Evolutionary conservation across 2,113 vertebrate genomes (phyloP).

Genomic region (Vulpes vulpes): DNA sequence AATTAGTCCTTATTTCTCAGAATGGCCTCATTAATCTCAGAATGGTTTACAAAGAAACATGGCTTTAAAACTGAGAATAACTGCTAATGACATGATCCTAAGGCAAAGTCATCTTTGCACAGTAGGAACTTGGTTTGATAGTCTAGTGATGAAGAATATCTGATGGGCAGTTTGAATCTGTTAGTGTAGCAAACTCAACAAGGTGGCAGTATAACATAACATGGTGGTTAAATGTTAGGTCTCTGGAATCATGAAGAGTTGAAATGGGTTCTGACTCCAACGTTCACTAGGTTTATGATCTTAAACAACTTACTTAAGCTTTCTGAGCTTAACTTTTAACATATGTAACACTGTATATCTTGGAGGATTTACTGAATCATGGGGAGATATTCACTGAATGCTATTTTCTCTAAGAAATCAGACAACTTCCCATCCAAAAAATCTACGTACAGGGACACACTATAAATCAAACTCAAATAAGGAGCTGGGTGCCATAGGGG

Average conservation of each 20-base stretch:
- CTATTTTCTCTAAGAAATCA: background rate
- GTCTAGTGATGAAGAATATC: background rate
- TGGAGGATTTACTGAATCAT: conserved; percentile 5
- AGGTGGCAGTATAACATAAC: background rate
- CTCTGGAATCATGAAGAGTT: conserved; percentile 16
- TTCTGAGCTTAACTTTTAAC: conserved; percentile 29
- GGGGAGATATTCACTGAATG: background rate
- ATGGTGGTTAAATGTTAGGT: background rate
- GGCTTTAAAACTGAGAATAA: conserved; percentile 35
- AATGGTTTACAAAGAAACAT: conserved; percentile 25
- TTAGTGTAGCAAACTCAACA: background rate
- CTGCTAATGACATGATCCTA: background rate
- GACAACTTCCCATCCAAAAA: background rate
- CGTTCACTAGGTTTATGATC: background rate
- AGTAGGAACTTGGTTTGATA: background rate
- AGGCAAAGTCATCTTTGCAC: conserved; percentile 23
- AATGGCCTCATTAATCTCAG: background rate
- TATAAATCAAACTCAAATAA: background rate
- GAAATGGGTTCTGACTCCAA: background rate
- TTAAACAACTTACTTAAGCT: conserved; percentile 5
- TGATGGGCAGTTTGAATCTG: background rate
- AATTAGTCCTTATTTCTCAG: background rate
- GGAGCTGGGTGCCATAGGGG: background rate
- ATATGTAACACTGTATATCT: background rate
- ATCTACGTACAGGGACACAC: background rate